phyloP scores from a whole-genome alignment of 1,140 invertebrate species.

The Harlomillsia oculata region DNA sequence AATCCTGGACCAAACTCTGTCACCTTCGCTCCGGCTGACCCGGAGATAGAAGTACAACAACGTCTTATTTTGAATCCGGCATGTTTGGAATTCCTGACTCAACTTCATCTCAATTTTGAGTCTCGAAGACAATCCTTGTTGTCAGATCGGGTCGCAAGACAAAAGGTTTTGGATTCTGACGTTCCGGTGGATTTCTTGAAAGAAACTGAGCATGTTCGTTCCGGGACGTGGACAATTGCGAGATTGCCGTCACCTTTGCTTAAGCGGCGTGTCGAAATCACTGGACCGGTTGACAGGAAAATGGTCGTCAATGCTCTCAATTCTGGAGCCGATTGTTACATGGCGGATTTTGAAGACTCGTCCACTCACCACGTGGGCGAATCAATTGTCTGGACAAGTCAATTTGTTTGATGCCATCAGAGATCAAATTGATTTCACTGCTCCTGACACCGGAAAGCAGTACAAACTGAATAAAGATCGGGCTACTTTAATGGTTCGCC shows the following conservation, averaged over 20 bases:
- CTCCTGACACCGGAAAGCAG: conserved; percentile 18
- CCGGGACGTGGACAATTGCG: conserved; percentile 17
- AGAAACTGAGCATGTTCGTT: conserved; percentile 18
- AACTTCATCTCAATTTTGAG: conserved; percentile 29
- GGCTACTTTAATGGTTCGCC: conserved; percentile 40
- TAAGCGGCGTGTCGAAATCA: conserved; percentile 41
- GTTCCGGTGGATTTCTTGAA: conserved; percentile 17
- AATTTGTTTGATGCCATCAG: conserved; percentile 42
- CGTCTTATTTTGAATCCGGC: conserved; percentile 18
- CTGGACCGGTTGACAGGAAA: conserved; percentile 42
- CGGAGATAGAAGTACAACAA: neutral
- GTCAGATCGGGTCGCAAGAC: conserved; percentile 6
- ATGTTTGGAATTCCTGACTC: conserved; percentile 20
- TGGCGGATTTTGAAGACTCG: conserved; percentile 43
- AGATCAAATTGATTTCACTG: conserved; percentile 37
- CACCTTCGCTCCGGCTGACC: too few species aligned
- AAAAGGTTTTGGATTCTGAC: conserved; percentile 21
- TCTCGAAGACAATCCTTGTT: conserved; percentile 12
- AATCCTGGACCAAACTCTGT: too few species aligned
- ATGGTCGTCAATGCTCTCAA: conserved; percentile 40
- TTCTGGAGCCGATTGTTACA: conserved; percentile 39
- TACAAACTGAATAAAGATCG: conserved; percentile 25
- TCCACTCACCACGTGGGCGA: conserved; percentile 44
- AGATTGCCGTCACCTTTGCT: conserved; percentile 23
- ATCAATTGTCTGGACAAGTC: conserved; percentile 42